Percentiles rank a stretch among this genome's conserved stretches.
phyloP scores from a whole-genome alignment of 2,113 vertebrate genomes.

The Calyptomena viridis region DNA sequence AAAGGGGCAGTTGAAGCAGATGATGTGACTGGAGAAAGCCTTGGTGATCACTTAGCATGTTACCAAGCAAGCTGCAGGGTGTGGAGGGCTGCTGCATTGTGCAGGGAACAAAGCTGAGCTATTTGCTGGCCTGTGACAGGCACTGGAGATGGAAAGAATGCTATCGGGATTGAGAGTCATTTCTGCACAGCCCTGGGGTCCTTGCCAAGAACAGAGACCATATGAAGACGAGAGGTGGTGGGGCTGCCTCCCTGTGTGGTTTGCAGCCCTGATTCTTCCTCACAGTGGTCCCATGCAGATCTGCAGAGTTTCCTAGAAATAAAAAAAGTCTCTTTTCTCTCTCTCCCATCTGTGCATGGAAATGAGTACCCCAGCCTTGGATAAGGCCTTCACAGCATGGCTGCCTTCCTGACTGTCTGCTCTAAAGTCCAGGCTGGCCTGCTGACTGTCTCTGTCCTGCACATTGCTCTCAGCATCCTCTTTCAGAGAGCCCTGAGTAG shows the following conservation, averaged over 20 bases:
- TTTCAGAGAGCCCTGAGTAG: not conserved
- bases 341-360: not conserved
- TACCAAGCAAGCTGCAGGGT: not conserved
- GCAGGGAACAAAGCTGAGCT: conserved; percentile 1
- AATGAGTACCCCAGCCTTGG: not conserved
- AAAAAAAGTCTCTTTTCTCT: not conserved
- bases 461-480: not conserved
- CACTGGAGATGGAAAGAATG: not conserved
- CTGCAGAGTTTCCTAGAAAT: not conserved
- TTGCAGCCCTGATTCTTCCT: not conserved
- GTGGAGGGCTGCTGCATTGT: not conserved
- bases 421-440: not conserved
- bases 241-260: not conserved
- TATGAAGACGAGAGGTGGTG: not conserved
- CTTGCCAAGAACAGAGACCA: not conserved
- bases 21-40: not conserved
- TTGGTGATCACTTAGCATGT: not conserved
- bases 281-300: not conserved
- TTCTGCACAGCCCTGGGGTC: not conserved
- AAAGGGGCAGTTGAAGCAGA: not conserved
- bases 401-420: not conserved
- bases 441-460: not conserved
- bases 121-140: not conserved
- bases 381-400: not conserved
- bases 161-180: fast-evolving